A percentile compares a stretch with the other conserved stretches of the same genome.
phyloP scores from a whole-genome alignment of 1,140 invertebrate genomes.

The Caenorhabditis briggsae region DNA sequence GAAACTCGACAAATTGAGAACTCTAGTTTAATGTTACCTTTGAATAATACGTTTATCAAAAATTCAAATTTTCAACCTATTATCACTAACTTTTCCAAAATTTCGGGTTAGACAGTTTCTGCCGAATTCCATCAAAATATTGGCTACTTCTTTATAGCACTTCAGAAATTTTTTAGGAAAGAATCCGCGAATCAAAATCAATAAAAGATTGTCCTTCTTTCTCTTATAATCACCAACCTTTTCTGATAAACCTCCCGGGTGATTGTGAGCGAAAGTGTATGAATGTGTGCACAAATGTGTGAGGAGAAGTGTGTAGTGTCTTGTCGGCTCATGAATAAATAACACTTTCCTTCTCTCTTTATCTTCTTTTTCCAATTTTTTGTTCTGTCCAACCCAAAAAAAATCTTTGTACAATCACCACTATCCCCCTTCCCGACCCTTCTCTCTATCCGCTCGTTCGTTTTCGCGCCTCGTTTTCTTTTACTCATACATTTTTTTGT shows the following conservation, averaged over 20 bases:
- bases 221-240: neutral
- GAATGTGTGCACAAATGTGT: conserved; percentile 1
- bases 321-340: conserved; percentile 45
- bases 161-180: too few relatives aligned
- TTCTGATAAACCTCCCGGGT: neutral
- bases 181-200: too few relatives aligned
- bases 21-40: too few relatives aligned
- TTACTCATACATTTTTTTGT: conserved; percentile 32
- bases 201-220: neutral
- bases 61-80: too few relatives aligned
- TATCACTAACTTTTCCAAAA: too few relatives aligned
- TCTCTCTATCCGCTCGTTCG: conserved; percentile 27
- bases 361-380: neutral
- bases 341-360: conserved; percentile 11
- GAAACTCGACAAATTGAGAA: too few relatives aligned
- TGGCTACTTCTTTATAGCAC: too few relatives aligned
- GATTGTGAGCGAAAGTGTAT: conserved; percentile 1
- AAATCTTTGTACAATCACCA: conserved; percentile 11
- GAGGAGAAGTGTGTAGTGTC: conserved; percentile 4
- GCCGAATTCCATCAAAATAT: too few relatives aligned
- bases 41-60: too few relatives aligned
- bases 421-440: too few relatives aligned
- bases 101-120: too few relatives aligned
- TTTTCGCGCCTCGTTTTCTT: conserved; percentile 46
- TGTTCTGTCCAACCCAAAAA: neutral